These are phyloP conservation scores for Fragum sueziense DNA, from an alignment of 2,888 invertebrate species.

Conservation along the genomic window DNA sequence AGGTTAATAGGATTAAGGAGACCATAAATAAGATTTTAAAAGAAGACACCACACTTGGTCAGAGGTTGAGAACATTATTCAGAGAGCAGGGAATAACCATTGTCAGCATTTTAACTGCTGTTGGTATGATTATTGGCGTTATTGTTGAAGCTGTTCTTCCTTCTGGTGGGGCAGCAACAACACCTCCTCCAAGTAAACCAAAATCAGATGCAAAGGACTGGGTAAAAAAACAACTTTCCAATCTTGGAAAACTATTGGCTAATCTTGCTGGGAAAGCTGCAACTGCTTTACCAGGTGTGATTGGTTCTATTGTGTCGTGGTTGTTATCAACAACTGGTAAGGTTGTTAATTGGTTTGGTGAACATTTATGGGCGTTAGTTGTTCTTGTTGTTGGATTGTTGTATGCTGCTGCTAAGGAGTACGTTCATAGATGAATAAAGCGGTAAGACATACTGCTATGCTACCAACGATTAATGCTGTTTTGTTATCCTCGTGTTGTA, in stretches of 20 bases:
- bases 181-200: constrained; percentile 8
- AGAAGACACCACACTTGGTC: constrained; percentile 39
- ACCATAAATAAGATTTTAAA: constrained; percentile 34
- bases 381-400: constrained; percentile 15
- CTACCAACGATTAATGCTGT: constrained; percentile 28
- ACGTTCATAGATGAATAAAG: constrained; percentile 17
- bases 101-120: constrained; percentile 41
- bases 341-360: constrained; percentile 43
- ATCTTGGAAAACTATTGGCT: constrained; percentile 28
- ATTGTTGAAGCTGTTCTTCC: constrained; percentile 41
- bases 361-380: constrained; percentile 39
- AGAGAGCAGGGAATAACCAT: constrained; percentile 50
- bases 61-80: constrained; percentile 43
- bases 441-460: constrained; percentile 18
- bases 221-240: constrained; percentile 41
- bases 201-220: constrained; percentile 27
- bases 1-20: constrained; percentile 42
- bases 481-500: constrained; percentile 16
- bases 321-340: constrained; percentile 37
- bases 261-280: constrained; percentile 35
- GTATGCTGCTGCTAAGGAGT: constrained; percentile 26
- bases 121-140: constrained; percentile 46
- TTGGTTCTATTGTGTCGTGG: constrained; percentile 44
- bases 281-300: constrained; percentile 37
- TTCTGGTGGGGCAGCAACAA: constrained; percentile 11